phyloP scores from a whole-genome alignment of 2,797 vertebrate species.

The Poeciliopsis turneri region DNA sequence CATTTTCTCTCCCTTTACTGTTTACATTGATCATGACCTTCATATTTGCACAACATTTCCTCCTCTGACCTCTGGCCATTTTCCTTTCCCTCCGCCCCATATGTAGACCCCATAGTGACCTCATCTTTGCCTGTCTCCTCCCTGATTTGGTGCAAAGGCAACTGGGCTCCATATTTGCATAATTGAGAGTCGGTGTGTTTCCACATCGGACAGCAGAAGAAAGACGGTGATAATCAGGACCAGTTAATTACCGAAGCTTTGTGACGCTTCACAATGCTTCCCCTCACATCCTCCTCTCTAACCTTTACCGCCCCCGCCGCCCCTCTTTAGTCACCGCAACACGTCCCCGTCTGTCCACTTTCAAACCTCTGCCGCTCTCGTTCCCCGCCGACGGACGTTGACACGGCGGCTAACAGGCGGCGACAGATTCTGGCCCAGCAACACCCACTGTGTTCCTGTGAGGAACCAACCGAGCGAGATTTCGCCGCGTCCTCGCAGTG shows the following conservation, averaged over 20 bases:
- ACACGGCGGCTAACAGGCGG: slow-evolving; percentile 35
- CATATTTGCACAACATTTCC: not conserved
- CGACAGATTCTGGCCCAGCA: slow-evolving; percentile 33
- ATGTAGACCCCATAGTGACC: slow-evolving; percentile 52
- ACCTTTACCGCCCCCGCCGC: slow-evolving; percentile 14
- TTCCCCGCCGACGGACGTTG: slow-evolving; percentile 14
- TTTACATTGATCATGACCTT: not conserved
- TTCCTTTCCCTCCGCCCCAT: slow-evolving; percentile 39
- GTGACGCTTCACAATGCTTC: not conserved
- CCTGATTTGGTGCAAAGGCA: slow-evolving; percentile 47
- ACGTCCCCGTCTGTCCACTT: slow-evolving; percentile 19
- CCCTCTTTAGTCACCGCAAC: not conserved
- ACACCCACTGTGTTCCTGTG: slow-evolving; percentile 44
- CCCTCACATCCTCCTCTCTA: slow-evolving; percentile 9
- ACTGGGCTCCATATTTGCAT: slow-evolving; percentile 58
- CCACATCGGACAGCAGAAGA: slow-evolving; percentile 8
- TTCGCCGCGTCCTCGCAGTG: slow-evolving; percentile 19
- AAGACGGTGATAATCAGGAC: slow-evolving; percentile 1
- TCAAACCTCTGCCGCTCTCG: slow-evolving; percentile 19
- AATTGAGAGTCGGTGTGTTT: slow-evolving; percentile 54
- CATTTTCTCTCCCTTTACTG: not conserved
- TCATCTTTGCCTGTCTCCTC: slow-evolving; percentile 50
- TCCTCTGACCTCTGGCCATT: slow-evolving; percentile 23
- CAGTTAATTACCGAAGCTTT: slow-evolving; percentile 33
- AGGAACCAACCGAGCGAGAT: slow-evolving; percentile 30